phyloP scores from a whole-genome alignment of 2,797 vertebrate genomes.

The Protosalanx chinensis region DNA sequence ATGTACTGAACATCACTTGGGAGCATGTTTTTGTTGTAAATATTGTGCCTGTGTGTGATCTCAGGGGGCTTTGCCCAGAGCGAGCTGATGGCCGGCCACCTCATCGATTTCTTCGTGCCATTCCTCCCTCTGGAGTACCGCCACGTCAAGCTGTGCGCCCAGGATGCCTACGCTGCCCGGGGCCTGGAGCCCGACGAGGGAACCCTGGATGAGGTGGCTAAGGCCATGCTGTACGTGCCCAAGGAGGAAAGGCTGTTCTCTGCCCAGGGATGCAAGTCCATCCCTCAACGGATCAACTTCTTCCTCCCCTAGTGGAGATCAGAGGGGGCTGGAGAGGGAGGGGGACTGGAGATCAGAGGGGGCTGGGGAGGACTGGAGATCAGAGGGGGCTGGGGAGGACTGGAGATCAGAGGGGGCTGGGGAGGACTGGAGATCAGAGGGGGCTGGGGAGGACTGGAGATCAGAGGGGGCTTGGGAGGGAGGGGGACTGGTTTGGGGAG shows the following conservation, averaged over 20 bases:
- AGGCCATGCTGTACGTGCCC: slow-evolving; percentile 88
- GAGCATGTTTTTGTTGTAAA: no score
- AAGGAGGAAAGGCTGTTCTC: slow-evolving; percentile 91
- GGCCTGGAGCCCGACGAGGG: slow-evolving; percentile 77
- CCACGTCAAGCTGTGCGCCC: slow-evolving; percentile 86
- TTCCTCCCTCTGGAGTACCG: slow-evolving; percentile 91
- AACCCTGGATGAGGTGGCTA: slow-evolving; percentile 82
- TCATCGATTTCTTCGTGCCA: slow-evolving; percentile 87
- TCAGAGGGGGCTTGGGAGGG: no score
- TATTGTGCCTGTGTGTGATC: not conserved
- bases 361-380: no score
- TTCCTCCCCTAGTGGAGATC: slow-evolving; percentile 78
- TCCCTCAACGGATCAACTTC: slow-evolving; percentile 91
- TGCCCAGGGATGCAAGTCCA: slow-evolving; percentile 92
- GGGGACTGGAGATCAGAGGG: no score
- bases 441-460: no score
- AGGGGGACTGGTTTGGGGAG: no score
- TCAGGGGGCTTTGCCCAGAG: slow-evolving; percentile 80
- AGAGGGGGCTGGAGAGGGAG: no score
- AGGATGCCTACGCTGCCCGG: slow-evolving; percentile 80
- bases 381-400: no score
- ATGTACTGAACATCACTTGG: no score
- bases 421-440: no score
- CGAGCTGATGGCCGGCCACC: slow-evolving; percentile 79
- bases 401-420: no score